Base-by-base conservation (phyloP, 2,888 invertebrate genomes). In the Germaria angustata region DNA sequence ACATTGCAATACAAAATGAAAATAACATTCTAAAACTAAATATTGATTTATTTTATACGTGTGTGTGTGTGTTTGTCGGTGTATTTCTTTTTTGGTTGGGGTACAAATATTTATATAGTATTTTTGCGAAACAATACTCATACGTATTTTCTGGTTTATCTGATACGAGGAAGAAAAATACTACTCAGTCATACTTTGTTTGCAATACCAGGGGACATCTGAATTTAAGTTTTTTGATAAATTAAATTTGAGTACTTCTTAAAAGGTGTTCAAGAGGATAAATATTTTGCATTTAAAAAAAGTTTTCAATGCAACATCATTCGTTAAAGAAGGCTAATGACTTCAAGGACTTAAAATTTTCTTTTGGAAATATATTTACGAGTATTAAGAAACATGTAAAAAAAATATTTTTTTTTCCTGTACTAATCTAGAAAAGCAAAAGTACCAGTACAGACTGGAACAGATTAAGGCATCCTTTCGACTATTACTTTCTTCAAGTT, bases 31-130 rank as follows among this genome's bases (percentile, higher is more conserved):
- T 8, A 65, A 65, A 71, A 66, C 39, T 41, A 72, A 72, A 72
- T 79, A 79, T 80, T 80, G 79, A 80, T 73, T 66, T 80, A 53
- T 73, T 72, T 72, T 66, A 44, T 15, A 41, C 13, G 20, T 41
- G 49, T 65, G 3, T 41, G 8, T 65, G 5, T 3, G 7, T 57
- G 20, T 20, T 28, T 4, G 2, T 51, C n/a, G 22, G 17, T 15
- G 1, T 24, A 20, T 28, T 32, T 39, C 49, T 28, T 3, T 32
- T 55, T 65, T 57, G 20, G 24, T 28, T 15, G 9, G 39, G 28
- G 15, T 51, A 32, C 15, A 51, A 68, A 77, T 68, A 66, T 65
- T 63, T 71, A 22, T 63, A 2, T 34, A 51, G 32, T 53, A 41
- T 68, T 71, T 69, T 46, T 63, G 28, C 46, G 28, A 11, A 41